Conservation (phyloP, 2,888 invertebrate species). For the Bursaphelenchus okinawaensis region DNA sequence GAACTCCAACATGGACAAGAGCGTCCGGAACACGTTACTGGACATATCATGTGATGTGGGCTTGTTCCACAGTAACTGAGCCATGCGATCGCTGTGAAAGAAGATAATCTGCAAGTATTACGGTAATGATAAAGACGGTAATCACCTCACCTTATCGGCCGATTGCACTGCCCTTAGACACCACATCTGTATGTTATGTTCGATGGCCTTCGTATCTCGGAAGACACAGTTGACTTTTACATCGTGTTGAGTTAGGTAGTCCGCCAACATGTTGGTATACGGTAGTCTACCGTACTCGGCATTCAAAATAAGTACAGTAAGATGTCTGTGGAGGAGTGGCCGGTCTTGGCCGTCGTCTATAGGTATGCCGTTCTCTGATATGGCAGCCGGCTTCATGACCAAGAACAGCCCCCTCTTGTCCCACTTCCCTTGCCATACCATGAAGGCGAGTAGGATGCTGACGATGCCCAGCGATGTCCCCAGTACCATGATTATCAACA, state of each 20-base stretch:
- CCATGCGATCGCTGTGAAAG: slow-evolving; percentile 9
- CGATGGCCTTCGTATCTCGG: not conserved
- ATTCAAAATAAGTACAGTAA: slow-evolving; percentile 6
- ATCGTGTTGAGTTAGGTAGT: not conserved
- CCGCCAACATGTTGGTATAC: not conserved
- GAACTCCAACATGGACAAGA: slow-evolving; percentile 1
- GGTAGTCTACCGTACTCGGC: not conserved
- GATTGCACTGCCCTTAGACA: not conserved
- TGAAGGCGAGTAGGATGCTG: not conserved
- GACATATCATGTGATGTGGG: not conserved
- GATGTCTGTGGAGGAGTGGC: not conserved
- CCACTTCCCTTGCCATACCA: not conserved
- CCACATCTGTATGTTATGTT: slow-evolving; percentile 1
- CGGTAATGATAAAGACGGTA: not conserved
- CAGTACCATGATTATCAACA: slow-evolving; percentile 1
- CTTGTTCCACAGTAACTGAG: slow-evolving; percentile 3
- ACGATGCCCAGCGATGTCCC: not conserved
- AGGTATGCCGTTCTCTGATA: too few relatives aligned
- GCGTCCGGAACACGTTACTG: slow-evolving; percentile 3
- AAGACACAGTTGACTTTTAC: not conserved
- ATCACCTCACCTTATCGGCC: slow-evolving; percentile 10
- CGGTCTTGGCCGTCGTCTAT: not conserved
- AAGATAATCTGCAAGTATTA: slow-evolving; percentile 7
- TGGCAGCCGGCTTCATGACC: not conserved
- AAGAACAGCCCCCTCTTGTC: not conserved